Evolutionary conservation across 2,797 vertebrate genomes (phyloP), one percentile per base, ranked within the genome.

Genomic region (Coreius guichenoti): DNA sequence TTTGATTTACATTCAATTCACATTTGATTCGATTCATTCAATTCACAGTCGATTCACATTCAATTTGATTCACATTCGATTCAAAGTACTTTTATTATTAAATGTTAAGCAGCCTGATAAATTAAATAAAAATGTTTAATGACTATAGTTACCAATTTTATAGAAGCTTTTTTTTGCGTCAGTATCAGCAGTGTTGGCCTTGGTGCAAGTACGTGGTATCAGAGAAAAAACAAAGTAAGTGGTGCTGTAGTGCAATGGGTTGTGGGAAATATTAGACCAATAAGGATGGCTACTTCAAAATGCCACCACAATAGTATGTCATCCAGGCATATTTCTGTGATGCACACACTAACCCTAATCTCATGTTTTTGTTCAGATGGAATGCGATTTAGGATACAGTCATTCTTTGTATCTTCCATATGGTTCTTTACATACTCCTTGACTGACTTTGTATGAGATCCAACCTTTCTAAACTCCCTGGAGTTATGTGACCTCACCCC

Each of bases 401-500:
- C 7, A 43, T 61, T 68, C 63, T 81, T 39, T 43, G 67, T 56
- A 70, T 70, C 80, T 36, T 29, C 49, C 33, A 61, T 47, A 31
- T 73, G 36, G 49, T 39, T 16, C 43, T 76, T 31, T 23, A 75
- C 17, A 43, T 61, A 43, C 75, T 76, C 31, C 49, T 63, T 16
- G 58, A 76, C 51, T 58, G 31, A 61, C 16, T 43, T 43, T 26
- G 45, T 33, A n/a, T 51, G 23, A 58, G 51, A 58, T 45, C 68
- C 68, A 58, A 43, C 4, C 47, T 33, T 80, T 56, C 67, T 81
- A 26, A 69, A 74, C 21, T 69, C 74, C 51, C n/a, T 39, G 17
- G 47, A 39, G 51, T 61, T 49, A 58, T 49, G 83, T 79, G 65
- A 79, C 63, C 65, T 84, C 82, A 78, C 74, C 33, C 29, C 29